Evolutionary conservation across 2,113 vertebrate genomes (phyloP).

Genomic region (Microcebus tavaratra): DNA sequence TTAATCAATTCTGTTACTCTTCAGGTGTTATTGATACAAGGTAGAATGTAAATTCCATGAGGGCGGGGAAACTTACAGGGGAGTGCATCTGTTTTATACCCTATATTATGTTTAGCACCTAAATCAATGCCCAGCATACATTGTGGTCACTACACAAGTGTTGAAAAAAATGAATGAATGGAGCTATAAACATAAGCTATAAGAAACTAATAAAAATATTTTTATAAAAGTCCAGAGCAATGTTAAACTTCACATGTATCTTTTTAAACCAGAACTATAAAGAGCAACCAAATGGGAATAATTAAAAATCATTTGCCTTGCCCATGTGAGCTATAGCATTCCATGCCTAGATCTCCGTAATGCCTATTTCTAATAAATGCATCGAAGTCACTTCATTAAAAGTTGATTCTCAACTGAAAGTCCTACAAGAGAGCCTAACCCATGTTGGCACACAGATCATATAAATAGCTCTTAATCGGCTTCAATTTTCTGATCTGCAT

Average conservation of each 20-base stretch:
- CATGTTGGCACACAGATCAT: background rate
- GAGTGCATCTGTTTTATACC: background rate
- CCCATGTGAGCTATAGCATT: background rate
- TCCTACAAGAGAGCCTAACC: background rate
- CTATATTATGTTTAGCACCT: background rate
- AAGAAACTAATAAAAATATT: background rate
- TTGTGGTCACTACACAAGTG: background rate
- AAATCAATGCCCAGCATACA: background rate
- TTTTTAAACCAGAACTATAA: background rate
- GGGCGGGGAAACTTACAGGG: no score
- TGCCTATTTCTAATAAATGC: background rate
- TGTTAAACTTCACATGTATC: background rate
- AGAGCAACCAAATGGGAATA: background rate
- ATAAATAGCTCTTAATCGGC: constrained; percentile 22
- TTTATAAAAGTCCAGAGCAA: background rate
- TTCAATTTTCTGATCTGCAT: constrained; percentile 27
- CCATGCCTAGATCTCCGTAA: background rate
- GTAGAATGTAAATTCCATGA: background rate
- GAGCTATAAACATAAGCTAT: background rate
- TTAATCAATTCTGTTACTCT: background rate
- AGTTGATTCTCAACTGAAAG: background rate
- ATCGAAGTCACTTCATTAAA: background rate
- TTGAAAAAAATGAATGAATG: background rate
- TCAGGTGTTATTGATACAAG: background rate
- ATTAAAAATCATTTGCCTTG: background rate